Evolutionary conservation across 2,113 vertebrate genomes (phyloP), one percentile per base, ranked within the genome.

Genomic region (Triplophysa rosa): DNA sequence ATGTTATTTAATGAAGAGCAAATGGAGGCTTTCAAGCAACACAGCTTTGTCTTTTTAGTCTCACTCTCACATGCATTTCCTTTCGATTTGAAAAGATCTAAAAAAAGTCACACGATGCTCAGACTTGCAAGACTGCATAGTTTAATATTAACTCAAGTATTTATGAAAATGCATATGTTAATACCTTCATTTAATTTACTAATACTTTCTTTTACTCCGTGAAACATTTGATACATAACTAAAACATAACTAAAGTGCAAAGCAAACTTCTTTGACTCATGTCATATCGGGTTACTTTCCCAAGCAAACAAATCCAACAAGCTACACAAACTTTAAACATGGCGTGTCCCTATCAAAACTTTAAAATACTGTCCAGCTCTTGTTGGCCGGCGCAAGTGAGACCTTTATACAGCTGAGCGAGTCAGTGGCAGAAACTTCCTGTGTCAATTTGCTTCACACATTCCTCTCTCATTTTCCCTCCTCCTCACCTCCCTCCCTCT

Each of bases 401-500:
- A 66, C 78, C 81, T 89, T 84, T 87, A 84, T 90, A 86, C 89
- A 86, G 87, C 87, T 84, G 78, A 82, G 74, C 67, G 82, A 52
- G 79, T 42, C 83, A 89, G 84, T 85, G 84, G 87, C 83, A 89
- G 81, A 88, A 83, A 87, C 90, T 90, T 92, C 89, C 92, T 91
- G 89, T 87, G 87, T 91, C 88, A 87, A 88, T 90, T 88, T 87
- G 90, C 90, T 86, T 91, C 89, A 90, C 86, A 82, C 89, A 93
- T 93, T 93, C 90, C 90, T 84, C 87, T 82, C 86, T 82, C 84
- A 84, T 88, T 69, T 87, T 82, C 85, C 37, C 79, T 86, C 26
- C 33, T 79, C 59, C 67, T 59, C 19, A 72, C 85, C 77, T 85
- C 80, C 79, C 80, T 72, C 82, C 84, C 82, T 80, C 91, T 92